phyloP scores from a whole-genome alignment of 2,888 invertebrate species.

The Molorchus minor region DNA sequence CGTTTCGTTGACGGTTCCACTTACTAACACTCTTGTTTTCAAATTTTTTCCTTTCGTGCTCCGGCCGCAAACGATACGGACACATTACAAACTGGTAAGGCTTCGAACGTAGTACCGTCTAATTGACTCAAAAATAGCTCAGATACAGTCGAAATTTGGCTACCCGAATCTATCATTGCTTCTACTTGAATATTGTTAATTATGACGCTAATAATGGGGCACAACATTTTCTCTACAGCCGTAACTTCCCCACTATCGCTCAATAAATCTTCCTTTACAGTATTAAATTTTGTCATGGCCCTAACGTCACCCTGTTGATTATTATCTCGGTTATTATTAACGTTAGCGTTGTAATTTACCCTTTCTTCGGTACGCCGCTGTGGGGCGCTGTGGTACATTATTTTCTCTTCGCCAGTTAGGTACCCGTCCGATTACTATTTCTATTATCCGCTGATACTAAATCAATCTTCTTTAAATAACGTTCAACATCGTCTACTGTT shows the following conservation, averaged over 20 bases:
- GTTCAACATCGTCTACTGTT: constrained; percentile 8
- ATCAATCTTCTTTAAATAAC: constrained; percentile 10
- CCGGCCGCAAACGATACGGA: neutral
- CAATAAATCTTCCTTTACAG: neutral
- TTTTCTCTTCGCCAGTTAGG: neutral
- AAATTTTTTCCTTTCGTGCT: neutral
- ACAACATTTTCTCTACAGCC: neutral
- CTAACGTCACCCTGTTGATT: neutral
- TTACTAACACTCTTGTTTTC: neutral
- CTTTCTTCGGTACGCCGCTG: neutral
- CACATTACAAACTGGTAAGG: neutral
- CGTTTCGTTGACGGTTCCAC: neutral
- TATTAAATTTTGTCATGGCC: neutral
- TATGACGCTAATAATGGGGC: constrained; percentile 1
- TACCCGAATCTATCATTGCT: constrained; percentile 11
- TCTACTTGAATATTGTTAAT: neutral
- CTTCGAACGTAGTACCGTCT: neutral
- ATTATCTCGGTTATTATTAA: neutral
- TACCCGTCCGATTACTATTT: neutral
- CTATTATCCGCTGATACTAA: neutral
- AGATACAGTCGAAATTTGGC: constrained; percentile 14
- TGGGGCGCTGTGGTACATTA: neutral
- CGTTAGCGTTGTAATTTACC: neutral
- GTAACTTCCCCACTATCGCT: neutral
- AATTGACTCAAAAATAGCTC: constrained; percentile 6